Evolutionary conservation across 2,113 vertebrate species (phyloP).

Genomic region (Plecotus auritus): DNA sequence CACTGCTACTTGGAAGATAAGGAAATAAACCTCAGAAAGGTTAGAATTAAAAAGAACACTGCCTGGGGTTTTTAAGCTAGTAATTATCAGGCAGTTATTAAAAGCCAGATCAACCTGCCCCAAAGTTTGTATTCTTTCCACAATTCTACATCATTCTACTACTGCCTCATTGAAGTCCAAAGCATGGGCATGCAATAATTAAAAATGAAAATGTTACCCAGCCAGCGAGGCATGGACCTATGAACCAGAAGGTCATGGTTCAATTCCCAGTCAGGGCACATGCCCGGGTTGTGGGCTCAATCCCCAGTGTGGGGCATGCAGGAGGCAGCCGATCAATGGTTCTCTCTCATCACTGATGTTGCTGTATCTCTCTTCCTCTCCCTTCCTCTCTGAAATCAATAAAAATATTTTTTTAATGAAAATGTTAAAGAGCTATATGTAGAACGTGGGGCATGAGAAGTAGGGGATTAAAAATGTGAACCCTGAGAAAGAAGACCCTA

Average conservation of each 20-base stretch:
- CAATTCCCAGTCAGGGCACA: too few relatives aligned
- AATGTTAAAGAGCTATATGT: background rate
- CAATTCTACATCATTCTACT: background rate
- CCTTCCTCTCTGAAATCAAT: too few relatives aligned
- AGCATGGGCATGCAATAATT: background rate
- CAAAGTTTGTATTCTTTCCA: background rate
- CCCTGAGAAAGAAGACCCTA: background rate
- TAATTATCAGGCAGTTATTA: background rate
- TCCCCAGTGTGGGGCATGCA: too few relatives aligned
- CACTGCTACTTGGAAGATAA: background rate
- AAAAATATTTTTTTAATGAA: background rate
- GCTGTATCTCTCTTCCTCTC: too few relatives aligned
- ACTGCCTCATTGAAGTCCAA: background rate
- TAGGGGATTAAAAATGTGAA: background rate
- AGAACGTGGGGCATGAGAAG: background rate
- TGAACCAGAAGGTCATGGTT: too few relatives aligned
- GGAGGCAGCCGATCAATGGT: too few relatives aligned
- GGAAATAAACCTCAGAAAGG: background rate
- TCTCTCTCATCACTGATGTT: too few relatives aligned
- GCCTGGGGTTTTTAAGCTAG: background rate
- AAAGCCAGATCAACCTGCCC: background rate
- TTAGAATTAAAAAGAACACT: background rate
- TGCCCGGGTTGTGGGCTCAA: too few relatives aligned
- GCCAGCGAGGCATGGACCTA: too few relatives aligned
- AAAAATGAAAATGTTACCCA: background rate